A percentile compares a stretch with the other conserved stretches of the same genome.
These are phyloP conservation scores for Patagioenas fasciata DNA, from an alignment of 2,113 vertebrate species.

Conservation along the genomic window DNA sequence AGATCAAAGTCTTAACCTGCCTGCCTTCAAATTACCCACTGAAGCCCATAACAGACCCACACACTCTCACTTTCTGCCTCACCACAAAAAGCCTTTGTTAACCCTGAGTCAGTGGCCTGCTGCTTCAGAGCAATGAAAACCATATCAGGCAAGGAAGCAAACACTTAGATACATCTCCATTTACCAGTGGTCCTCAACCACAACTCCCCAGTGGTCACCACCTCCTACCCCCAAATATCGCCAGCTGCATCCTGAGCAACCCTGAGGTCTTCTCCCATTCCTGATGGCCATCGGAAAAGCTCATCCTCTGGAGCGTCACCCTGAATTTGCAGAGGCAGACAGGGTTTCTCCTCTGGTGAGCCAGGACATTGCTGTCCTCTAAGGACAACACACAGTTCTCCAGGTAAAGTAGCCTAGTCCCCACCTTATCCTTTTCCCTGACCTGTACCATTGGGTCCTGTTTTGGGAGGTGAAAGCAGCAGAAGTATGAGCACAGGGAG, in stretches of 20 bases:
- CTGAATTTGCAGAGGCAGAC: neutral
- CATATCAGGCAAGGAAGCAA: neutral
- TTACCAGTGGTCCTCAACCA: neutral
- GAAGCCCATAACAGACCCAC: neutral
- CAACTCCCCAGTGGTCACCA: neutral
- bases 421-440: neutral
- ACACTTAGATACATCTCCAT: neutral
- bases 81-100: neutral
- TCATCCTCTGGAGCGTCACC: neutral
- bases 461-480: neutral
- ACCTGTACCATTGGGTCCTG: neutral
- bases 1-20: neutral
- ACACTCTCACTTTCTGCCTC: neutral
- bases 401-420: neutral
- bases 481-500: neutral
- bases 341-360: neutral
- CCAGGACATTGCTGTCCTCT: neutral
- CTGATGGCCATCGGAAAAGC: fast-evolving
- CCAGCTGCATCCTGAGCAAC: neutral
- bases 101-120: neutral
- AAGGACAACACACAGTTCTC: neutral
- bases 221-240: neutral
- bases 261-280: neutral
- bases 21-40: neutral
- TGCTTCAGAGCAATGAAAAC: neutral